Conservation (phyloP, 2,888 invertebrate genomes). For the Galeruca laticollis region DNA sequence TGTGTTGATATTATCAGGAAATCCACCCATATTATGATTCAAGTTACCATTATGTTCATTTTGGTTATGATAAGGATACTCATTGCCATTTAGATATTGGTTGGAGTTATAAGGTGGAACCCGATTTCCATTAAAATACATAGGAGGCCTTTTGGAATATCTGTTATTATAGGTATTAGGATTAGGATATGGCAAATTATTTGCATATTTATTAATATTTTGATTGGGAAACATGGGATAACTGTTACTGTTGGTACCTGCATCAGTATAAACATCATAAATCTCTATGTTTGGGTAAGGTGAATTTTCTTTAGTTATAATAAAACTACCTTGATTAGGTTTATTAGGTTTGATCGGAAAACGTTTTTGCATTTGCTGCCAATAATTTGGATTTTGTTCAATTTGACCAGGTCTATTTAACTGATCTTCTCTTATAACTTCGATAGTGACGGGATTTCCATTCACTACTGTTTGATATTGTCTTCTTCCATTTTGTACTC, state of each 20-base stretch:
- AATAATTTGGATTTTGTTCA: not conserved
- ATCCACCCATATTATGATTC: not conserved
- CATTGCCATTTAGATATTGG: conserved; percentile 4
- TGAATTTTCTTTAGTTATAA: conserved; percentile 11
- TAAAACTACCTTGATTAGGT: not conserved
- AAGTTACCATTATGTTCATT: conserved; percentile 9
- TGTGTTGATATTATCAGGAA: not conserved
- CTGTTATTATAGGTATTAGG: conserved; percentile 11
- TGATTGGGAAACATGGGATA: conserved; percentile 1
- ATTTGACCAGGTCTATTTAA: not conserved
- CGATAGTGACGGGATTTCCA: conserved; percentile 18
- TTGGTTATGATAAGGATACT: conserved; percentile 23
- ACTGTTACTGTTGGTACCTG: not conserved
- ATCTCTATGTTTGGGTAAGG: conserved; percentile 22
- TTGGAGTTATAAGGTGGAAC: not conserved
- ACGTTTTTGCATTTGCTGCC: conserved; percentile 6
- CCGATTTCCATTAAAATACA: conserved; percentile 8
- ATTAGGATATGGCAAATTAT: conserved; percentile 6
- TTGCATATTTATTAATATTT: conserved; percentile 19
- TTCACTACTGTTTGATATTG: conserved; percentile 6
- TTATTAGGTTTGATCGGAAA: not conserved
- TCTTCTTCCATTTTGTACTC: not conserved
- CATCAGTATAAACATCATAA: conserved; percentile 14
- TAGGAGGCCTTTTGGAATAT: not conserved
- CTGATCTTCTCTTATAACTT: conserved; percentile 8